phyloP scores from a whole-genome alignment of 2,888 invertebrate species.

The Dexiosoma caninum region DNA sequence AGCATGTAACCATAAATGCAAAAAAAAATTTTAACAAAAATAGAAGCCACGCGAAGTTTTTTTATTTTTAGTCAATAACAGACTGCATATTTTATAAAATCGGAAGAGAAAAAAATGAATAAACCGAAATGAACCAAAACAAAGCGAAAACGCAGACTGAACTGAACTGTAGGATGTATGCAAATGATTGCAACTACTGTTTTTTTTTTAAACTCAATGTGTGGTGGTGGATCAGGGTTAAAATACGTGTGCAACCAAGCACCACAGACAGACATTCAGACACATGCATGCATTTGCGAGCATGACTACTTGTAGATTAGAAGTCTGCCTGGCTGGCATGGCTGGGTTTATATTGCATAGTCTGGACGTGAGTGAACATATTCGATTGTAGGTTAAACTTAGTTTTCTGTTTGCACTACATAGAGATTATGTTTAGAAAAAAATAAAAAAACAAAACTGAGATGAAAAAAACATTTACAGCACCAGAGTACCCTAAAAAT shows the following conservation, averaged over 20 bases:
- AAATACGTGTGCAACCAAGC: constrained; percentile 29
- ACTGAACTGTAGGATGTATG: constrained; percentile 50
- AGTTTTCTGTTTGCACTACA: background rate
- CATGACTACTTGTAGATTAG: constrained; percentile 50
- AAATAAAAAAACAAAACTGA: background rate
- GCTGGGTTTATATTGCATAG: background rate
- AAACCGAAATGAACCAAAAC: constrained; percentile 12
- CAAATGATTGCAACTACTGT: constrained; percentile 54
- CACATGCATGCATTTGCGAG: constrained; percentile 13
- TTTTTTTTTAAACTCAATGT: constrained; percentile 32
- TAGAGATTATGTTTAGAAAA: background rate
- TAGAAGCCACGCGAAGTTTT: constrained; percentile 27
- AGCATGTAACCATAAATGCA: background rate
- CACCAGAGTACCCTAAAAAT: background rate
- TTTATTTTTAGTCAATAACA: constrained; percentile 34
- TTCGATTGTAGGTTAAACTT: constrained; percentile 41
- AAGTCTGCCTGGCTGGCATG: constrained; percentile 31
- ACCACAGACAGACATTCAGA: constrained; percentile 14
- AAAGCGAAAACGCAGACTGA: background rate
- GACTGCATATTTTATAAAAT: constrained; percentile 24
- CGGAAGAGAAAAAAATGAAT: background rate
- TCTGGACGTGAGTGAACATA: constrained; percentile 26
- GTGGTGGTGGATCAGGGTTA: constrained; percentile 47
- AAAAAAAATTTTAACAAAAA: background rate
- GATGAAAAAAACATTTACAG: background rate